Percentiles rank a stretch among this genome's conserved stretches.
phyloP scores from a whole-genome alignment of 2,888 invertebrate genomes.

The Pyrrhia umbra region DNA sequence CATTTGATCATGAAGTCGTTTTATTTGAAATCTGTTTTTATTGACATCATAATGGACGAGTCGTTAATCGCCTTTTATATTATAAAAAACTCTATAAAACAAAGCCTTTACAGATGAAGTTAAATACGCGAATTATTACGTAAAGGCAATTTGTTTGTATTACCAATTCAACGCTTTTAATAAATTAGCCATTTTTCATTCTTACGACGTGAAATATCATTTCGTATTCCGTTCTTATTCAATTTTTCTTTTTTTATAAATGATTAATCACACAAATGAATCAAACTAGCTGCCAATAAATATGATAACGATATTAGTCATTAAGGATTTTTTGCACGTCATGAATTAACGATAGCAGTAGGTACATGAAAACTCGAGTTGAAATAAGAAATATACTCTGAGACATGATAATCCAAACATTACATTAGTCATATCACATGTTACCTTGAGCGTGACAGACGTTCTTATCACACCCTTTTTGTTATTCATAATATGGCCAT shows the following conservation, averaged over 20 bases:
- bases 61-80: conserved; percentile 28
- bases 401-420: conserved; percentile 15
- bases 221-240: neutral
- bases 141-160: conserved; percentile 7
- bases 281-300: conserved; percentile 25
- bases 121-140: conserved; percentile 4
- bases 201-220: conserved; percentile 1
- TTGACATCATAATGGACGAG: conserved; percentile 31
- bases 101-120: neutral
- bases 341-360: conserved; percentile 16
- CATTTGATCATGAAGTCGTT: conserved; percentile 29
- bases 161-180: neutral
- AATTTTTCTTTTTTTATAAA: conserved; percentile 3
- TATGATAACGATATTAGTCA: conserved; percentile 34
- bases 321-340: conserved; percentile 38
- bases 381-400: conserved; percentile 18
- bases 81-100: neutral
- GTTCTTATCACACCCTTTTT: conserved; percentile 12
- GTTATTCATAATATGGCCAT: neutral
- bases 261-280: conserved; percentile 32
- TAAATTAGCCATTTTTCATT: conserved; percentile 13
- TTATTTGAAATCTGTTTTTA: conserved; percentile 52
- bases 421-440: conserved; percentile 20
- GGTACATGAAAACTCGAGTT: conserved; percentile 7
- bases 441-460: neutral